Evolutionary conservation across 1,140 invertebrate species (phyloP).

Genomic region (Drosophila truncata): DNA sequence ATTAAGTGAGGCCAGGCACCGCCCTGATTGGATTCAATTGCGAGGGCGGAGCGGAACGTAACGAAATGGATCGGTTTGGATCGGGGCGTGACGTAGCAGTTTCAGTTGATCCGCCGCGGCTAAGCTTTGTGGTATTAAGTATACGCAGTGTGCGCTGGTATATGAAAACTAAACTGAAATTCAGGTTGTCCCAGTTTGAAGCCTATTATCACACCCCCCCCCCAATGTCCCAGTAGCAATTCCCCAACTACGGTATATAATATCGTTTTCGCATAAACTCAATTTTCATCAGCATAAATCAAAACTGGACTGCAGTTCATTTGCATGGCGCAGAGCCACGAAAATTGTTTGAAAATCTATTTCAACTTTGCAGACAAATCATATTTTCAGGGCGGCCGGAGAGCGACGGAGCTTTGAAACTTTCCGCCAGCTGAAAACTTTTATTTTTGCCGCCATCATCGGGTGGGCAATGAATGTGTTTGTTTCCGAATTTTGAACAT

Average conservation of each 20-base stretch:
- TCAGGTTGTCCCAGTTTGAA: conserved; percentile 13
- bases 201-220: conserved; percentile 18
- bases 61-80: conserved; percentile 2
- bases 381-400: conserved; percentile 12
- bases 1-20: conserved; percentile 54
- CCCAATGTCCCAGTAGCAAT: neutral
- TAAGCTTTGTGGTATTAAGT: conserved; percentile 50
- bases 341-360: conserved; percentile 37
- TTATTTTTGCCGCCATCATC: conserved; percentile 13
- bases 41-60: conserved; percentile 17
- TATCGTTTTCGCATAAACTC: conserved; percentile 21
- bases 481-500: neutral
- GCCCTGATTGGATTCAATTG: conserved; percentile 59
- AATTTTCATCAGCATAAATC: conserved; percentile 48
- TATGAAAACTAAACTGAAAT: conserved; percentile 50
- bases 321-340: conserved; percentile 7
- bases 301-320: conserved; percentile 29
- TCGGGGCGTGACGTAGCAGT: conserved; percentile 1
- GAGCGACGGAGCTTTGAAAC: conserved; percentile 16
- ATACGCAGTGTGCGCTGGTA: conserved; percentile 22
- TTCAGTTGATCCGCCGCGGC: conserved; percentile 46
- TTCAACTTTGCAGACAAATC: conserved; percentile 59
- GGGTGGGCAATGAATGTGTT: conserved; percentile 15
- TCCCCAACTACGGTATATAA: conserved; percentile 3
- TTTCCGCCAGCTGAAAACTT: conserved; percentile 30